A percentile compares a stretch with the other conserved stretches of the same genome.
phyloP scores from a whole-genome alignment of 2,113 vertebrate genomes.

The Macroglossus sobrinus region DNA sequence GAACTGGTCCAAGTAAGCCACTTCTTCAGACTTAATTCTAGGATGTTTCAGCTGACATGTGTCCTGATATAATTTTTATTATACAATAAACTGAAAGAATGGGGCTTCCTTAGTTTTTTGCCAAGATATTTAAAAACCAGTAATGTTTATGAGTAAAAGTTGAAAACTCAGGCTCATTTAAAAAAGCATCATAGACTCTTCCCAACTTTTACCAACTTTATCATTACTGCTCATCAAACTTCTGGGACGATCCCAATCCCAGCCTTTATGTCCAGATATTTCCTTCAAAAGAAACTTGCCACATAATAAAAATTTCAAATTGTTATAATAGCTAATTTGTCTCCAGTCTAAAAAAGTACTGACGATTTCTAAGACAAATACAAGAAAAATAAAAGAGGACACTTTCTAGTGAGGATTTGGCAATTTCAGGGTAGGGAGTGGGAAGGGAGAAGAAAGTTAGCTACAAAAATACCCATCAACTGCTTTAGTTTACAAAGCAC shows the following conservation, averaged over 20 bases:
- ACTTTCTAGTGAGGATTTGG: background rate
- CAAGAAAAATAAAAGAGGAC: background rate
- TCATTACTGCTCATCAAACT: background rate
- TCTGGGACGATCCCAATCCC: background rate
- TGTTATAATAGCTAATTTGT: background rate
- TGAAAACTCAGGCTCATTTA: background rate
- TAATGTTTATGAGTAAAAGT: background rate
- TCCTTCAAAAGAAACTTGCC: background rate
- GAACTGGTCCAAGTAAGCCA: background rate
- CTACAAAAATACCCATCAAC: background rate
- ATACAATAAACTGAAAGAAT: background rate
- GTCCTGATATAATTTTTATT: background rate
- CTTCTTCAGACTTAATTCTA: background rate
- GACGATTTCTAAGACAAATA: background rate
- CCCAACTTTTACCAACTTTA: background rate
- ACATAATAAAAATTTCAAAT: background rate
- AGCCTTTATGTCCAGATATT: background rate
- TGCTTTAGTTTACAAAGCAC: background rate
- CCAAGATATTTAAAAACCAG: background rate
- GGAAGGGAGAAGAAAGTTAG: background rate
- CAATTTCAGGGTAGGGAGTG: rapidly evolving
- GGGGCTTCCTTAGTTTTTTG: background rate
- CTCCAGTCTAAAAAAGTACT: background rate
- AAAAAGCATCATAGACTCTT: background rate
- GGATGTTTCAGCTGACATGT: background rate